Evolutionary conservation across 1,140 invertebrate species (phyloP), one percentile per base, ranked within the genome.

Genomic region (Penaeus vannamei): DNA sequence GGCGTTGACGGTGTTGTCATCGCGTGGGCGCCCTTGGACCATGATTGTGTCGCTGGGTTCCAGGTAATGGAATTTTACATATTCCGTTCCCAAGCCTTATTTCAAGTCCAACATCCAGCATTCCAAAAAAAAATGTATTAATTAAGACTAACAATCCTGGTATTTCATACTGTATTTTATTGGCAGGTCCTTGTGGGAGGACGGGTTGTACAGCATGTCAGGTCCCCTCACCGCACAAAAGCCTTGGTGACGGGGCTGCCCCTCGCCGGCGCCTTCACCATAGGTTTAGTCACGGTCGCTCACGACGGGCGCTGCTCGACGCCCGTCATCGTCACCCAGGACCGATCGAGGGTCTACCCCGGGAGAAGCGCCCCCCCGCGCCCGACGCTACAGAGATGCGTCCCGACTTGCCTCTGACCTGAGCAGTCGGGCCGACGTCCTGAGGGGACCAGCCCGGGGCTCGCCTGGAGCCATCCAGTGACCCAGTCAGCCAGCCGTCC

Each of bases 1-100:
- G 90, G 90, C 23, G 85, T 87, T 20, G 90, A 91, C 79, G 90
- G 90, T 23, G 90, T 89, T 22, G 90, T 91, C 46, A 91, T 91
- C 22, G 90, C 90, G 20, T 91, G 90, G 90, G 85, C 69, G 36
- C 90, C 87, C 23, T 42, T 89, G 77, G 87, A 91, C 22, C 90
- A 91, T 83, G 87, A 91, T 59, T 89, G 87, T 79, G 87, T 91
- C 23, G 87, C 84, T 22, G 90, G 90, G 17, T 91, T 91, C 64
- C 90, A 91, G 77, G 90, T 91, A 26, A 53, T 87, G 22, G 86
- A 53, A 53, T 12, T 53, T 53, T 17, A 0, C 5, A 17, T 12
- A 53, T 53, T 53, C 8, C 0, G 8, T 53, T 17, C 53, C 17
- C 17, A 53, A 53, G 17, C 17, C 53, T 53, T 12, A 53, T 53